Conservation (phyloP, 2,888 invertebrate genomes). For the Drosophila nr. medialis region DNA sequence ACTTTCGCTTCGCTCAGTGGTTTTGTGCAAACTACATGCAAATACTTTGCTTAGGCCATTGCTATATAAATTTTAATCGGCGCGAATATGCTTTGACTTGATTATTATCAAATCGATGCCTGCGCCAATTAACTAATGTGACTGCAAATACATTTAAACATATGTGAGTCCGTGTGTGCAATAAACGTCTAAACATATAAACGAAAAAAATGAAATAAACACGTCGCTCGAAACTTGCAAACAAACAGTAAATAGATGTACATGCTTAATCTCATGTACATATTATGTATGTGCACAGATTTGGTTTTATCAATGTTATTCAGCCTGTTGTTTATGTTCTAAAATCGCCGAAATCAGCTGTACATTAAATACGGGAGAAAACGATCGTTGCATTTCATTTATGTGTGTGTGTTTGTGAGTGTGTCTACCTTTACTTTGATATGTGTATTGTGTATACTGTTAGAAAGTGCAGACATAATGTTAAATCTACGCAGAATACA, state of each 20-base stretch:
- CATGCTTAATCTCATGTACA: neutral
- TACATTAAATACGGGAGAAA: conserved; percentile 17
- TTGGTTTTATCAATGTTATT: conserved; percentile 44
- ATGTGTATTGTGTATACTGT: neutral
- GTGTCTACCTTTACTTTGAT: neutral
- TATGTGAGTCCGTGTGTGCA: conserved; percentile 1
- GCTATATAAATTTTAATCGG: conserved; percentile 28
- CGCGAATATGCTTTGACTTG: conserved; percentile 24
- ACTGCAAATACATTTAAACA: neutral
- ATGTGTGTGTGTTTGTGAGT: neutral
- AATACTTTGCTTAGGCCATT: conserved; percentile 34
- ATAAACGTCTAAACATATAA: conserved; percentile 2
- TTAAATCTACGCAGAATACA: neutral
- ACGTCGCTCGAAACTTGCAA: conserved; percentile 12
- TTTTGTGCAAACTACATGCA: conserved; percentile 27
- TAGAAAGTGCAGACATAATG: conserved; percentile 16
- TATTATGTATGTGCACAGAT: neutral
- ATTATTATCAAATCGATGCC: conserved; percentile 38
- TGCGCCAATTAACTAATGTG: conserved; percentile 11
- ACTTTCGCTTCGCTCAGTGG: conserved; percentile 37
- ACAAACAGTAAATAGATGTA: conserved; percentile 9
- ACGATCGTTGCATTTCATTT: conserved; percentile 14
- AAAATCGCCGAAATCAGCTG: conserved; percentile 39
- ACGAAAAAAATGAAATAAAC: conserved; percentile 7
- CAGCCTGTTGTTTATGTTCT: conserved; percentile 33